Conservation (phyloP, 2,113 vertebrate species). For the Onychostruthus taczanowskii region DNA sequence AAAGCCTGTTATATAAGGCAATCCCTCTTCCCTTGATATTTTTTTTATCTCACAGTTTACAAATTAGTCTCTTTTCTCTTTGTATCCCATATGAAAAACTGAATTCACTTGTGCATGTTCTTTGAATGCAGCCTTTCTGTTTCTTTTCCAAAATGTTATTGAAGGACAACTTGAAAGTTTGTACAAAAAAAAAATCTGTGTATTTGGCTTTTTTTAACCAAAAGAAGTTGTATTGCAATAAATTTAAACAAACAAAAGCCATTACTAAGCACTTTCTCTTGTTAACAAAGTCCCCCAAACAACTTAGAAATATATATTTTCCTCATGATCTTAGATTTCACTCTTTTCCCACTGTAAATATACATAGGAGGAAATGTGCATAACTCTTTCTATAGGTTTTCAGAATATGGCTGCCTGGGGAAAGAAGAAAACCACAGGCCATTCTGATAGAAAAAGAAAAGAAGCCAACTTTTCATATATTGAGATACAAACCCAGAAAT, state of each 20-base stretch:
- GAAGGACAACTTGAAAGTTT: not conserved
- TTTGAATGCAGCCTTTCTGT: not conserved
- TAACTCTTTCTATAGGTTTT: constrained; percentile 29
- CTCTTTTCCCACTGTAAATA: constrained; percentile 16
- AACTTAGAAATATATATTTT: constrained; percentile 24
- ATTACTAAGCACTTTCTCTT: not conserved
- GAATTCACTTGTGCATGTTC: not conserved
- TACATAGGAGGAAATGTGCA: not conserved
- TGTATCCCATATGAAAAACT: not conserved
- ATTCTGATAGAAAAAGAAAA: not conserved
- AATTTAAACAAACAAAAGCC: constrained; percentile 22
- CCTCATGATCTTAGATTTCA: not conserved
- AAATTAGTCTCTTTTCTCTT: constrained; percentile 31
- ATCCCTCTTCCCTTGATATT: not conserved
- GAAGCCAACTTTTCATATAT: not conserved
- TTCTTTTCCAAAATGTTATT: not conserved
- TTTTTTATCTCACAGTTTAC: constrained; percentile 28
- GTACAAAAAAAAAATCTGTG: not conserved
- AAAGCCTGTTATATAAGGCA: constrained; percentile 17
- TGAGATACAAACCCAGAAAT: not conserved
- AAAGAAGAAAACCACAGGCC: not conserved
- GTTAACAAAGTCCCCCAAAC: not conserved
- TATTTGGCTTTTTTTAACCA: not conserved
- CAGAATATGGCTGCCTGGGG: not conserved
- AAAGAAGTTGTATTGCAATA: not conserved